Evolutionary conservation across 2,888 invertebrate genomes (phyloP).

Genomic region (Glaucopsyche alexis): DNA sequence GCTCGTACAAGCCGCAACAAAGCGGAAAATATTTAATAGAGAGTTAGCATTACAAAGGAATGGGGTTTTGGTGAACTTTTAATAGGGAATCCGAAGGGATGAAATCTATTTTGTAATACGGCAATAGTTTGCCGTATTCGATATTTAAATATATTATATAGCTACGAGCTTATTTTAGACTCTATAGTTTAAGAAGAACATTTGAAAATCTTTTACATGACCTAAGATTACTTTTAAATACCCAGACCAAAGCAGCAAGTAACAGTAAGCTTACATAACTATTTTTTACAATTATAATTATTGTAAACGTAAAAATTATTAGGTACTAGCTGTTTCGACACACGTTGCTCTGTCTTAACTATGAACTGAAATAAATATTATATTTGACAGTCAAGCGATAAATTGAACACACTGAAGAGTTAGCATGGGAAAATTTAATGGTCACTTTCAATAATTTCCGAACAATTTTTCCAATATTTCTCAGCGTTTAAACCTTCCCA

Average conservation of each 20-base stretch:
- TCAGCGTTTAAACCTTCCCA: no score
- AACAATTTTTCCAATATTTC: no score
- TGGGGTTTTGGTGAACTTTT: conserved; percentile 48
- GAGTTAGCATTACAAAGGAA: conserved; percentile 51
- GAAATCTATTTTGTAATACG: conserved; percentile 29
- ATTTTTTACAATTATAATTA: not conserved
- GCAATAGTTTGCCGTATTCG: not conserved
- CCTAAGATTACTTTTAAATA: not conserved
- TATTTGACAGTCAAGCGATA: no score
- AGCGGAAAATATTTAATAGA: conserved; percentile 70
- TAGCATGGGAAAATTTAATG: no score
- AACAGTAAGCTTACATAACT: no score
- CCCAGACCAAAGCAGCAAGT: not conserved
- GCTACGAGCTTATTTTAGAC: not conserved
- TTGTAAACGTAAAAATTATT: no score
- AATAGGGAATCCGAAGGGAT: conserved; percentile 39
- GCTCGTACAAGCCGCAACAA: conserved; percentile 63
- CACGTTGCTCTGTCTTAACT: no score
- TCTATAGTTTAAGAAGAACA: not conserved
- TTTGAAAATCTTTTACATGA: not conserved
- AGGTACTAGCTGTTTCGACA: not conserved
- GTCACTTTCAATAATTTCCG: no score
- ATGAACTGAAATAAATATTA: no score
- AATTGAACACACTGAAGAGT: no score
- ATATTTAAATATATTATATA: conserved; percentile 4